Conservation (phyloP, 1,140 invertebrate species). For the Euura lappo region DNA sequence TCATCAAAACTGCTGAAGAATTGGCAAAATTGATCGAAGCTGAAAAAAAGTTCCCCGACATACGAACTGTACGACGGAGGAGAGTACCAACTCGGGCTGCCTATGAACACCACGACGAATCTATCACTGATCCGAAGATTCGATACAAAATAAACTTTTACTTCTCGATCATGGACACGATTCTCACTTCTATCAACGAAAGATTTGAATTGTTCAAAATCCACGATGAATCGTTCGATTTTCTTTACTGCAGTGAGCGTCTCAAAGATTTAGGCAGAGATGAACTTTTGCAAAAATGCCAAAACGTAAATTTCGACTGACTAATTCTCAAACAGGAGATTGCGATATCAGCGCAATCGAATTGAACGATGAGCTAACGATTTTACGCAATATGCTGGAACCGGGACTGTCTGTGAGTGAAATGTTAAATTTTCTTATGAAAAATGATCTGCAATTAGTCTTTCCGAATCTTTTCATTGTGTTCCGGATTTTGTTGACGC, state of each 20-base stretch:
- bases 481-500: neutral
- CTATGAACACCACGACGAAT: constrained; percentile 11
- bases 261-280: neutral
- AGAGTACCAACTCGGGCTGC: no score
- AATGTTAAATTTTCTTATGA: neutral
- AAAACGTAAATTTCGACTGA: neutral
- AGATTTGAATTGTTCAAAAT: constrained; percentile 15
- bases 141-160: constrained; percentile 16
- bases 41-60: constrained; percentile 12
- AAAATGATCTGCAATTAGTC: neutral
- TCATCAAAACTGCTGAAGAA: constrained; percentile 14
- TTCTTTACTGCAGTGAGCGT: neutral
- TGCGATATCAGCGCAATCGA: neutral
- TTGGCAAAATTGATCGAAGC: constrained; percentile 10
- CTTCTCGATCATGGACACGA: constrained; percentile 7
- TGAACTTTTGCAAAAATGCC: neutral
- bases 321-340: neutral
- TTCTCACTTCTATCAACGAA: constrained; percentile 19
- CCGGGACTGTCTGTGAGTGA: neutral
- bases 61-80: constrained; percentile 4
- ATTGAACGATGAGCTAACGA: neutral
- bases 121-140: neutral
- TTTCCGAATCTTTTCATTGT: neutral
- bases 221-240: neutral
- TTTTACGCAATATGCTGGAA: neutral